Conservation (phyloP, 2,888 invertebrate genomes). For the Orthosia cruda region DNA sequence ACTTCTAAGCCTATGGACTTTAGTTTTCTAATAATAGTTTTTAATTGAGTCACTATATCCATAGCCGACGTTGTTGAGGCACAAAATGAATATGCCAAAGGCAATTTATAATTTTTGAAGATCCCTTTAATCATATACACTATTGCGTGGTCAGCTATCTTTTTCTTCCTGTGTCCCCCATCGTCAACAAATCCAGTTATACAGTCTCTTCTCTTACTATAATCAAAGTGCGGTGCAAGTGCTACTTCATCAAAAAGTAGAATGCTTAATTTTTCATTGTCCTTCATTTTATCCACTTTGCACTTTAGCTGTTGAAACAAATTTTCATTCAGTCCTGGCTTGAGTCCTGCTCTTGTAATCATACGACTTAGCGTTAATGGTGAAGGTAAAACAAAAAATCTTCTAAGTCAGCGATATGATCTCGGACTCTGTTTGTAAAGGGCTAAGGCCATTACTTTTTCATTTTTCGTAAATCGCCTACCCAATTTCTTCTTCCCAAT, state of each 20-base stretch:
- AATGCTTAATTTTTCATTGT: conserved; percentile 56
- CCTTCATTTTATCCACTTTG: conserved; percentile 54
- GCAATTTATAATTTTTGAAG: conserved; percentile 27
- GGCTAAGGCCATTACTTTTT: conserved; percentile 41
- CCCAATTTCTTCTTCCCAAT: not conserved
- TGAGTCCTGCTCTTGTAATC: conserved; percentile 41
- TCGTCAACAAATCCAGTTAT: conserved; percentile 64
- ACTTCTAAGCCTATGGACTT: conserved; percentile 12
- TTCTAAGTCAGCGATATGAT: conserved; percentile 51
- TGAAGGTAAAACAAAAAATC: conserved; percentile 56
- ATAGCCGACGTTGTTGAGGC: conserved; percentile 11
- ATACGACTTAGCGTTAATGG: conserved; percentile 49
- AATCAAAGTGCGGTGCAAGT: conserved; percentile 60
- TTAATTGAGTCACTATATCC: conserved; percentile 1
- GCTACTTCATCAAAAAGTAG: conserved; percentile 70
- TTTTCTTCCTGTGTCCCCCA: conserved; percentile 41
- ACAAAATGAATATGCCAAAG: conserved; percentile 16
- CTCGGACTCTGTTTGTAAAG: conserved; percentile 50
- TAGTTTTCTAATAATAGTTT: conserved; percentile 12
- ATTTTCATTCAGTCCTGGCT: conserved; percentile 62
- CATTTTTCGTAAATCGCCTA: conserved; percentile 5
- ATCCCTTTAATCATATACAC: conserved; percentile 21
- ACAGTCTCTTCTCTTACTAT: conserved; percentile 63
- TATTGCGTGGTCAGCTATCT: conserved; percentile 63
- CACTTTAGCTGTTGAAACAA: conserved; percentile 61